Evolutionary conservation across 2,797 vertebrate genomes (phyloP), one percentile per base, ranked within the genome.

Genomic region (Petrocephalus schoutedeni): DNA sequence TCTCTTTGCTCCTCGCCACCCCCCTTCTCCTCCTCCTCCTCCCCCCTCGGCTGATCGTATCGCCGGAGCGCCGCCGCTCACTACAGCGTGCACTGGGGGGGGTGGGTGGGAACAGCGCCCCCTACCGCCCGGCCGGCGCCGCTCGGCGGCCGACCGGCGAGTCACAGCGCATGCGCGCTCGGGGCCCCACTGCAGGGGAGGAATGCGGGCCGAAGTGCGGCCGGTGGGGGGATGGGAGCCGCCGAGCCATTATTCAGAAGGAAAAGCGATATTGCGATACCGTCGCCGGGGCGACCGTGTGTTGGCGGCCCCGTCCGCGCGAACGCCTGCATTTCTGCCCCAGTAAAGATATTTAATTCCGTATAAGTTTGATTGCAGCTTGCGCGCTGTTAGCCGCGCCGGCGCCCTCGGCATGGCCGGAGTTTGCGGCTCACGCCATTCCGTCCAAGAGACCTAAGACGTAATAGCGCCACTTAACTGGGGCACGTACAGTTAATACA

Each of bases 221-320:
- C 61, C 28, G 89, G 91, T 92, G 92, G 93, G 85, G 91, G 93
- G 94, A 93, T 91, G 94, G 94, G 91, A 86, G 80, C 67, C 67
- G 19, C 56, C 2, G 41, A 23, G 57, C 51, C 19, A 16, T 45
- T 23, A 49, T 77, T 53, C 41, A 14, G 8, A 57, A 32, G 32
- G 36, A 58, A 21, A 21, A 21, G 16, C 5, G 23, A 71, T 21
- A 49, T 23, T 85, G 58, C 36, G n/a, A 85, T 21, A 14, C 61
- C 9, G 53, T 80, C 41, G 21, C 23, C 16, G 7, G 10, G 45
- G 74, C 74, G 49, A 41, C 45, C 56, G 58, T 36, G 1, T 8
- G 28, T n/a, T 45, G 14, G 28, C 16, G 32, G 71, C 4, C 1
- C n/a, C 32, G 14, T 53, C 32, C n/a, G n/a, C 64, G 14, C 16